Evolutionary conservation across 2,797 vertebrate genomes (phyloP).

Genomic region (Lepidocolaptes lacrymiger): DNA sequence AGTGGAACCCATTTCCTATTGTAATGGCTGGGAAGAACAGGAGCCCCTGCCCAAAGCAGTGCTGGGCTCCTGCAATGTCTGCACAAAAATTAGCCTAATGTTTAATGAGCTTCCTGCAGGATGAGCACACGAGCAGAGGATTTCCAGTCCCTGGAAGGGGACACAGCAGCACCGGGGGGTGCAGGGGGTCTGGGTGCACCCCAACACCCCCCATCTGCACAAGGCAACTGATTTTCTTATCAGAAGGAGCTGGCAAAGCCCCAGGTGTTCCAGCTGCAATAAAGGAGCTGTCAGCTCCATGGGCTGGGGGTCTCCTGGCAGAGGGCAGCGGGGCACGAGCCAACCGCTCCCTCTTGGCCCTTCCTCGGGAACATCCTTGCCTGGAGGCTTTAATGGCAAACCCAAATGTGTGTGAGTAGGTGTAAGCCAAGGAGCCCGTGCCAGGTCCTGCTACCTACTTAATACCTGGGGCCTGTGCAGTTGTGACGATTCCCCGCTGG

Average conservation of each 20-base stretch:
- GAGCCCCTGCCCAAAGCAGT: neutral
- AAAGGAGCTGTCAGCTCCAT: neutral
- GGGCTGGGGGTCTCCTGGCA: neutral
- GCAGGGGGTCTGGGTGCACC: neutral
- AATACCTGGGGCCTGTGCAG: slow-evolving; percentile 38
- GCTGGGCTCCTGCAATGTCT: neutral
- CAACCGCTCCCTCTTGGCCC: accelerated
- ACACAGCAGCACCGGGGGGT: accelerated
- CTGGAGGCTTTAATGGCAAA: slow-evolving; percentile 13
- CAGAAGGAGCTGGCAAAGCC: neutral
- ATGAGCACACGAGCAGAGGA: neutral
- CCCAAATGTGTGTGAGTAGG: neutral
- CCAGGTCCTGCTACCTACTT: slow-evolving; percentile 59
- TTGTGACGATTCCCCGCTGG: slow-evolving; percentile 11
- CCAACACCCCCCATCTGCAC: accelerated
- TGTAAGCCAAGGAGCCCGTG: slow-evolving; percentile 41
- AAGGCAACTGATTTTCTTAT: neutral
- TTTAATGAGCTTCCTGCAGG: neutral
- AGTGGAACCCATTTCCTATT: neutral
- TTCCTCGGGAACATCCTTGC: neutral
- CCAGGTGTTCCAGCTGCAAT: neutral
- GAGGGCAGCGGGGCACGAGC: neutral
- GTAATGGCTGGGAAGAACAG: neutral
- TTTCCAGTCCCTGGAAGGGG: neutral
- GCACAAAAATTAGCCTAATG: neutral